phyloP scores from a whole-genome alignment of 2,888 invertebrate species.

The Sicus ferrugineus region DNA sequence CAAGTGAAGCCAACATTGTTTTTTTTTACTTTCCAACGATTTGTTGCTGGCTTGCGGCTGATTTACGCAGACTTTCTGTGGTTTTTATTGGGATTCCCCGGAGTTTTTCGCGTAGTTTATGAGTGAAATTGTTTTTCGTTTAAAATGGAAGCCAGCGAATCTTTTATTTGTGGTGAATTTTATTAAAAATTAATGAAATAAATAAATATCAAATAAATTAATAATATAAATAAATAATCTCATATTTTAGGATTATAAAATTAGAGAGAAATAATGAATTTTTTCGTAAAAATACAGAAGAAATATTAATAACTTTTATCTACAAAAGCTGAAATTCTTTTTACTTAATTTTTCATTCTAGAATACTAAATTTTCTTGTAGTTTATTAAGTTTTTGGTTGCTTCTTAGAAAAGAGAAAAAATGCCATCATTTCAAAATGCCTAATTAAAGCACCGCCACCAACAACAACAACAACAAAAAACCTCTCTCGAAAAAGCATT shows the following conservation, averaged over 20 bases:
- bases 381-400: no score
- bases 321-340: not conserved
- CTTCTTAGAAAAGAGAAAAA: not conserved
- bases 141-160: not conserved
- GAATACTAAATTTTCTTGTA: not conserved
- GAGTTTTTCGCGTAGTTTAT: not conserved
- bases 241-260: not conserved
- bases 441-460: not conserved
- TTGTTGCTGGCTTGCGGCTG: constrained; percentile 35
- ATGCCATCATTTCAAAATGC: not conserved
- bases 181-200: not conserved
- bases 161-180: not conserved
- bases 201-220: not conserved
- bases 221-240: not conserved
- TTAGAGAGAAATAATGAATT: not conserved
- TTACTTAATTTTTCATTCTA: not conserved
- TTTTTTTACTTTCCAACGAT: constrained; percentile 12
- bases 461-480: constrained; percentile 23
- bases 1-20: not conserved
- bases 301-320: not conserved
- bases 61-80: constrained; percentile 26
- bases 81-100: not conserved
- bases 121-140: not conserved
- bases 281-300: constrained; percentile 5
- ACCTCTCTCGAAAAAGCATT: constrained; percentile 27